Percentiles rank a stretch among this genome's conserved stretches.
Evolutionary conservation across 2,888 invertebrate genomes (phyloP).

Genomic region (Drosophila pseudotalamancana): DNA sequence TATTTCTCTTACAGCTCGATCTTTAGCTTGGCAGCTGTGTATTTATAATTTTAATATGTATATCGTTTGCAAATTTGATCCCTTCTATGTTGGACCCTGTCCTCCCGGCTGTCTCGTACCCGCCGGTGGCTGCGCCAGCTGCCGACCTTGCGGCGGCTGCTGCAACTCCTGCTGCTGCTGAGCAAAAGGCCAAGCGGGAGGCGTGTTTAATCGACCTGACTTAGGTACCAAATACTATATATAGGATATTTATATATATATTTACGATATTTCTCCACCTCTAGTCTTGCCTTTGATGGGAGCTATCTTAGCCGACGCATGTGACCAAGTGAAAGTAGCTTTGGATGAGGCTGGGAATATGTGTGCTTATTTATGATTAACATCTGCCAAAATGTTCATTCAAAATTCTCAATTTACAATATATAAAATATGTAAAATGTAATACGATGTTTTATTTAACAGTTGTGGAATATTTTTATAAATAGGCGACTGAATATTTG

Average conservation of each 20-base stretch:
- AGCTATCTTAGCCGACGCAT: no score
- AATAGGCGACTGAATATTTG: no score
- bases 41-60: constrained; percentile 27
- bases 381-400: background rate
- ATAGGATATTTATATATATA: no score
- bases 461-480: no score
- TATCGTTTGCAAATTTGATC: constrained; percentile 59
- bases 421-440: no score
- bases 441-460: no score
- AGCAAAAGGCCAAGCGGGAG: background rate
- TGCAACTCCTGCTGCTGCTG: background rate
- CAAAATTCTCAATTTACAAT: background rate
- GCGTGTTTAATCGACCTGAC: no score
- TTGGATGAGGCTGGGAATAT: constrained; percentile 3
- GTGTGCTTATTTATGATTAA: constrained; percentile 4
- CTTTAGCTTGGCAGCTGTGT: no score
- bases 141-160: constrained; percentile 25
- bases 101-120: constrained; percentile 53
- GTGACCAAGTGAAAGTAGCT: background rate
- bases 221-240: no score
- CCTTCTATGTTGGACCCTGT: constrained; percentile 66
- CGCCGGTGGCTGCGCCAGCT: constrained; percentile 23
- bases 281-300: background rate
- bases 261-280: no score
- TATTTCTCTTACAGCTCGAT: background rate